Evolutionary conservation across 1,140 invertebrate species (phyloP), one percentile per base, ranked within the genome.

Genomic region (Chionoecetes opilio): DNA sequence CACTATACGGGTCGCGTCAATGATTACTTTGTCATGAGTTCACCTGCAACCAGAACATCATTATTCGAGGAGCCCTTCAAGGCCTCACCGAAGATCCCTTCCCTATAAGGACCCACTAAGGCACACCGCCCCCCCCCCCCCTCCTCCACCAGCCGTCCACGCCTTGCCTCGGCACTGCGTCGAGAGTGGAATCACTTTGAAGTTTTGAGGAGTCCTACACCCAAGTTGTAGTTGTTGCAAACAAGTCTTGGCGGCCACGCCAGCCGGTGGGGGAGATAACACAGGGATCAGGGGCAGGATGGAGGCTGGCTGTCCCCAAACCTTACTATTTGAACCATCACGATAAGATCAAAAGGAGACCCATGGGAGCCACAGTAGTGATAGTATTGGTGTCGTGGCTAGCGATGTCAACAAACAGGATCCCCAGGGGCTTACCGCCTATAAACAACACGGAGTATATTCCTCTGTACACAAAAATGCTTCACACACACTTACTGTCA

Each of bases 1-100:
- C 26, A n/a, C n/a, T n/a, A n/a, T n/a, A 75, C 63, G 63, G 26
- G 63, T 75, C 86, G 38, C 29, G 26, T 21, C 31, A 31, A 87
- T n/a, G n/a, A n/a, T 37, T 87, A 87, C 32, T 26, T 87, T 37
- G 34, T 37, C 34, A 87, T 87, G 86, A 87, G 38, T 87, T 87
- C 2, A 87, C 86, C 86, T 87, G 34, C 38, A 87, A n/a, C 86
- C 38, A 87, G 35, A 41, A 87, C 34, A 41, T 34, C 34, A 32
- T n/a, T 41, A 87, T n/a, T 75, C 11, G 63, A 75, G 21, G 21
- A n/a, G 63, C 21, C 63, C n/a, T 75, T n/a, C 21, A n/a, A n/a
- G 63, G 63, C 26, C 46, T 9, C 46, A 75, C 63, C 21, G 63
- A 1, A 5, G 63, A 17, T 75, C 21, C 63, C 63, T 75, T 26